Conservation (phyloP, 1,140 invertebrate genomes). For the Apis florea region DNA sequence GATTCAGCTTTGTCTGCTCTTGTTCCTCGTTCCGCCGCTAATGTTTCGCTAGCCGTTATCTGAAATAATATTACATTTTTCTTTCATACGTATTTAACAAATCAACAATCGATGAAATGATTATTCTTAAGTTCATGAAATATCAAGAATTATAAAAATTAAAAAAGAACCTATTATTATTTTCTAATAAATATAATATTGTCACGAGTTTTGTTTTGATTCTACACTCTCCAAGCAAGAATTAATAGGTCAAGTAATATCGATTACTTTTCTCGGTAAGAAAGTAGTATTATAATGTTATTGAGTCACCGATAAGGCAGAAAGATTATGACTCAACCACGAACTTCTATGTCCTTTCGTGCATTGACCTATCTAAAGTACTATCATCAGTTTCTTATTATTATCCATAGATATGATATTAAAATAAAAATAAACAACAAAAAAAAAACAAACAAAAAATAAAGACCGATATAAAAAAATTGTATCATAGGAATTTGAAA, state of each 20-base stretch:
- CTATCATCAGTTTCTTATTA: too few species aligned
- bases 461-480: too few species aligned
- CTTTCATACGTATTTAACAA: neutral
- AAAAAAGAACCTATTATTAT: neutral
- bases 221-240: slow-evolving; percentile 8
- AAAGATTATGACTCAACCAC: slow-evolving; percentile 65
- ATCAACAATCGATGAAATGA: slow-evolving; percentile 1
- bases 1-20: slow-evolving; percentile 63
- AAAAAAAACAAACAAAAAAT: neutral
- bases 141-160: neutral
- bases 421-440: too few species aligned
- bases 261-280: slow-evolving; percentile 60
- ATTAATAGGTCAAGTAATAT: slow-evolving; percentile 63
- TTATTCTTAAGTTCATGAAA: neutral
- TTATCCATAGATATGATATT: neutral
- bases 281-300: slow-evolving; percentile 65
- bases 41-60: slow-evolving; percentile 66
- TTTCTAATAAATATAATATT: slow-evolving; percentile 1
- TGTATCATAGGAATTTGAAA: neutral
- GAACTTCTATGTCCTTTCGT: slow-evolving; percentile 52
- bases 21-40: slow-evolving; percentile 52
- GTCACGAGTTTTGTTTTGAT: slow-evolving; percentile 6
- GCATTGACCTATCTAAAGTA: slow-evolving; percentile 55
- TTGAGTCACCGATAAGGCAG: slow-evolving; percentile 69
- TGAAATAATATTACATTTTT: slow-evolving; percentile 20